These are phyloP conservation scores for Meloidogyne hapla DNA, from an alignment of 1,140 invertebrate species.

Conservation along the genomic window DNA sequence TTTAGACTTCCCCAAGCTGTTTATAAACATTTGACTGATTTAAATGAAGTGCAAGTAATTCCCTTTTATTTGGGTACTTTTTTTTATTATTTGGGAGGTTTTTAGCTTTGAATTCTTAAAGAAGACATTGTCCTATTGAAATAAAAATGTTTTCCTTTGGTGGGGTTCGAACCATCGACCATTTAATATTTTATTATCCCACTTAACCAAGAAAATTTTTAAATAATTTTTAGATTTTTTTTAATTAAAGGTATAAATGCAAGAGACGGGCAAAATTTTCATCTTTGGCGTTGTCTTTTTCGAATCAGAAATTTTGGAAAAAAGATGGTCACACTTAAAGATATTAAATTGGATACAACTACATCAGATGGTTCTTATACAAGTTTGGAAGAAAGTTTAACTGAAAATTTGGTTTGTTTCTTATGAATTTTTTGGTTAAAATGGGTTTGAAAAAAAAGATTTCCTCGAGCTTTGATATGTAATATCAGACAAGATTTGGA, in stretches of 20 bases:
- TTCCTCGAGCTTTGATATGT: too few species aligned
- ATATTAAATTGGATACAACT: conserved; percentile 1
- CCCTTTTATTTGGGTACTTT: conserved; percentile 23
- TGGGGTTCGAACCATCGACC: too few species aligned
- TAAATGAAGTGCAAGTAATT: conserved; percentile 18
- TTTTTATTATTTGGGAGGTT: not conserved
- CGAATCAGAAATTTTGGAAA: conserved; percentile 3
- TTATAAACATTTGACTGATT: conserved; percentile 8
- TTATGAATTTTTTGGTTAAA: not conserved
- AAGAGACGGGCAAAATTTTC: not conserved
- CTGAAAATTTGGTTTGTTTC: not conserved
- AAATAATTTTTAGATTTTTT: not conserved
- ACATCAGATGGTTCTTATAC: conserved; percentile 8
- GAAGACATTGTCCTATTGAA: too few species aligned
- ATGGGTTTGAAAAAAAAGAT: too few species aligned
- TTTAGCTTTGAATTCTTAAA: too few species aligned
- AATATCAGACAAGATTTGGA: too few species aligned
- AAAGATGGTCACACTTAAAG: not conserved
- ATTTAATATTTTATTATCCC: too few species aligned
- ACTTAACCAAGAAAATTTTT: too few species aligned
- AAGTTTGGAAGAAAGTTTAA: conserved; percentile 11
- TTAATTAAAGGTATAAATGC: conserved; percentile 9
- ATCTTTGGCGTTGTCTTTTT: conserved; percentile 19
- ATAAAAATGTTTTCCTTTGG: too few species aligned
- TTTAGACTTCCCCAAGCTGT: conserved; percentile 9